Evolutionary conservation across 2,888 invertebrate genomes (phyloP).

Genomic region (Tachystola acroxantha): DNA sequence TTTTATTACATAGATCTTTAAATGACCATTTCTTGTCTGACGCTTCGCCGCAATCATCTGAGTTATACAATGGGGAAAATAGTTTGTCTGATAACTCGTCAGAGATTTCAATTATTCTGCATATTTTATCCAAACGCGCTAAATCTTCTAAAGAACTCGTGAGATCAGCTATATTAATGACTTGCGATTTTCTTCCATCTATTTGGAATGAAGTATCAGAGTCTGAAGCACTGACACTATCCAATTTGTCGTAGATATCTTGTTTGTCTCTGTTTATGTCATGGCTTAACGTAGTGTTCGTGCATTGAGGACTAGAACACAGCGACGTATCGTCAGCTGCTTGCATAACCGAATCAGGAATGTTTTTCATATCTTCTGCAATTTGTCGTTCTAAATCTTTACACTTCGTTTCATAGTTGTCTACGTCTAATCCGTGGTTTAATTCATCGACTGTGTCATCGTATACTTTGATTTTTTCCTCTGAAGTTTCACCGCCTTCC

Average conservation of each 20-base stretch:
- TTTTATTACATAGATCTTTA: constrained; percentile 59
- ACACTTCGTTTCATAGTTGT: no score
- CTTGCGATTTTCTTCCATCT: constrained; percentile 51
- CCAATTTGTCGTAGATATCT: constrained; percentile 64
- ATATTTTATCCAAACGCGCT: constrained; percentile 58
- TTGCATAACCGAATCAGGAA: background rate
- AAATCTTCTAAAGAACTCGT: constrained; percentile 60
- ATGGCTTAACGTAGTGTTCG: background rate
- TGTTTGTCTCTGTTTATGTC: constrained; percentile 17
- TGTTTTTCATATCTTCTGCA: background rate
- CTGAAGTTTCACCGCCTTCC: background rate
- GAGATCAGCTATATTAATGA: constrained; percentile 53
- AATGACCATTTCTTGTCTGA: constrained; percentile 55
- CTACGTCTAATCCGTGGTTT: background rate
- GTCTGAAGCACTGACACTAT: constrained; percentile 53
- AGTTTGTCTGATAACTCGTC: constrained; percentile 63
- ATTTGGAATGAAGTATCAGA: constrained; percentile 59
- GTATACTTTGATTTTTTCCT: background rate
- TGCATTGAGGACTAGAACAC: background rate
- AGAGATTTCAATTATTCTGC: constrained; percentile 68
- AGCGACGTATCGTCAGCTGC: background rate
- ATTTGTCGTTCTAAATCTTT: background rate
- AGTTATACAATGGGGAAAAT: constrained; percentile 41
- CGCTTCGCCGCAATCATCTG: constrained; percentile 10
- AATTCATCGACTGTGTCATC: background rate